A percentile compares a stretch with the other conserved stretches of the same genome.
Evolutionary conservation across 2,113 vertebrate species (phyloP).

Genomic region (Xiphophorus maculatus): DNA sequence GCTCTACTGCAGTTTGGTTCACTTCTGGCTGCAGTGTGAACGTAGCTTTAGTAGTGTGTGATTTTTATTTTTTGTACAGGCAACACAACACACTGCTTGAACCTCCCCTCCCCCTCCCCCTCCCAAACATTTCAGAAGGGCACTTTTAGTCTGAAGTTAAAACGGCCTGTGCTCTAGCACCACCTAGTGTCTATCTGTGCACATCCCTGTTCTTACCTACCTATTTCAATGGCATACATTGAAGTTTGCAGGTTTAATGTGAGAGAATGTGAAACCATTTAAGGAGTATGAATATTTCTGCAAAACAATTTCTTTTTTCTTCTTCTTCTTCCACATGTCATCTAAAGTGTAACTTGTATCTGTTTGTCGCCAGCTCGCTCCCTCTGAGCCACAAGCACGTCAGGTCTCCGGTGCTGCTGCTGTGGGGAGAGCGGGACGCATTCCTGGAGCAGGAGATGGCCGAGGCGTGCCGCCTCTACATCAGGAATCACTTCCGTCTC

Average conservation of each 20-base stretch:
- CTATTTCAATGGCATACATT: not conserved
- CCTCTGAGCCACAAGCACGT: conserved; percentile 90
- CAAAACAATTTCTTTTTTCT: not conserved
- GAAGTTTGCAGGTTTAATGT: not conserved
- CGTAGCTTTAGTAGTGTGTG: no score
- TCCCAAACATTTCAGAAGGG: no score
- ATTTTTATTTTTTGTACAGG: no score
- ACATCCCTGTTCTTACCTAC: not conserved
- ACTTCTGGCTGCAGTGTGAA: no score
- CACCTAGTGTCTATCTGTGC: no score
- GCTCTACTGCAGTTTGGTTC: no score
- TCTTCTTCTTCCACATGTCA: not conserved
- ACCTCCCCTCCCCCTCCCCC: no score
- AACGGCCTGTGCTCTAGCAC: no score
- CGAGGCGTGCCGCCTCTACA: conserved; percentile 91
- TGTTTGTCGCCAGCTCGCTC: conserved; percentile 82
- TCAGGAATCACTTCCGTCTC: conserved; percentile 93
- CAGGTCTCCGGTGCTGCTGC: conserved; percentile 88
- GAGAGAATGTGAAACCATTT: not conserved
- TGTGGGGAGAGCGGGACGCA: conserved; percentile 94
- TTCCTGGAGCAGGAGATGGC: conserved; percentile 97
- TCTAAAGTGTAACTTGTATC: not conserved
- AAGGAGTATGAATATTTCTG: not conserved
- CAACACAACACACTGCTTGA: no score
- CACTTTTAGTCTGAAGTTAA: no score